Evolutionary conservation across 2,113 vertebrate species (phyloP).

Genomic region (Ardeotis arabs): DNA sequence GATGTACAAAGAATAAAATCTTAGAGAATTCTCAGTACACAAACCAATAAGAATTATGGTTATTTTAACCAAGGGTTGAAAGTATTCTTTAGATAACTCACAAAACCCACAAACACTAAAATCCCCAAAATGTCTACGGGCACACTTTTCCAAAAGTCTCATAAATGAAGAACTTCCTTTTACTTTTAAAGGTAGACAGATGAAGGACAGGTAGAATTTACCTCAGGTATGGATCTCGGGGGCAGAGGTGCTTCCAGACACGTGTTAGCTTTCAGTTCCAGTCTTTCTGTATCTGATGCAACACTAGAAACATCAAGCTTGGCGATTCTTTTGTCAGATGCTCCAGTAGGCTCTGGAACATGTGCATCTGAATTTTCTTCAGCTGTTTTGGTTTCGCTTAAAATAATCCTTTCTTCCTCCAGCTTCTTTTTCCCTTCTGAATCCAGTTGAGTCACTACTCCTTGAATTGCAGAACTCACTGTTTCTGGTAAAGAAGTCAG

Average conservation of each 20-base stretch:
- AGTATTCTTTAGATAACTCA: not conserved
- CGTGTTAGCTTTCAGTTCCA: constrained; percentile 83
- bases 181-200: not conserved
- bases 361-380: not conserved
- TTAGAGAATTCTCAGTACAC: not conserved
- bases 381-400: not conserved
- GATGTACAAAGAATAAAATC: not conserved
- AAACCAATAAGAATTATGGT: not conserved
- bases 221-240: constrained; percentile 64
- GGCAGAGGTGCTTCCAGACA: constrained; percentile 58
- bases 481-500: not conserved
- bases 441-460: not conserved
- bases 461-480: not conserved
- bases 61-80: not conserved
- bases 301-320: constrained; percentile 93
- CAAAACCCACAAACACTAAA: not conserved
- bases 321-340: constrained; percentile 89
- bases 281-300: constrained; percentile 90
- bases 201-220: constrained; percentile 13
- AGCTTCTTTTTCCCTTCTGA: constrained; percentile 14
- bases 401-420: not conserved
- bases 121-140: accelerated
- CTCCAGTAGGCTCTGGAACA: constrained; percentile 50
- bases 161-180: not conserved
- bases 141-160: not conserved